Conservation (phyloP, 2,797 vertebrate genomes). For the Gallinago nigripennis region DNA sequence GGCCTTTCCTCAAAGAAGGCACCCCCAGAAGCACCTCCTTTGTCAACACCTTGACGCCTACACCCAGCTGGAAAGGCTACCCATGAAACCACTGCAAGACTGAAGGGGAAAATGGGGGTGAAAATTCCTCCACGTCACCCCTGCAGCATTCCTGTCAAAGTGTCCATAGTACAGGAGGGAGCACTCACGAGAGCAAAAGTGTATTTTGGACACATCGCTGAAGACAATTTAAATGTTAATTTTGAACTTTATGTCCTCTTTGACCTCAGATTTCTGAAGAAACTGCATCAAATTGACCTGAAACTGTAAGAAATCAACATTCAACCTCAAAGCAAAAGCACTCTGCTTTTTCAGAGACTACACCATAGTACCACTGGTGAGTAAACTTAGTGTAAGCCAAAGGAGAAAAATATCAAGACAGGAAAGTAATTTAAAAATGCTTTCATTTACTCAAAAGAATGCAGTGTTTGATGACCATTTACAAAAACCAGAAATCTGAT, state of each 20-base stretch:
- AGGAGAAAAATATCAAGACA: background rate
- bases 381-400: background rate
- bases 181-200: background rate
- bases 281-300: background rate
- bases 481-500: background rate
- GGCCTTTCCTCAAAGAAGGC: background rate
- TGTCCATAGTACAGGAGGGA: background rate
- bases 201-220: background rate
- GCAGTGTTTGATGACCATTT: background rate
- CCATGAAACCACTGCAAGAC: background rate
- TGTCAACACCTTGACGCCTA: background rate
- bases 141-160: background rate
- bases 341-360: background rate
- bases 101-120: background rate
- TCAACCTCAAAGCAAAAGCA: background rate
- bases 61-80: background rate
- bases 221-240: background rate
- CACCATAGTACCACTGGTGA: background rate
- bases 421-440: background rate
- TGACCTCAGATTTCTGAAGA: background rate
- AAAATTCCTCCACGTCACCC: background rate
- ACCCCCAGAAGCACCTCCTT: background rate
- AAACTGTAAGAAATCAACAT: background rate
- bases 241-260: background rate
- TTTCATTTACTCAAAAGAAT: slow-evolving; percentile 25